phyloP scores from a whole-genome alignment of 2,888 invertebrate species.

The Erebia ligea region DNA sequence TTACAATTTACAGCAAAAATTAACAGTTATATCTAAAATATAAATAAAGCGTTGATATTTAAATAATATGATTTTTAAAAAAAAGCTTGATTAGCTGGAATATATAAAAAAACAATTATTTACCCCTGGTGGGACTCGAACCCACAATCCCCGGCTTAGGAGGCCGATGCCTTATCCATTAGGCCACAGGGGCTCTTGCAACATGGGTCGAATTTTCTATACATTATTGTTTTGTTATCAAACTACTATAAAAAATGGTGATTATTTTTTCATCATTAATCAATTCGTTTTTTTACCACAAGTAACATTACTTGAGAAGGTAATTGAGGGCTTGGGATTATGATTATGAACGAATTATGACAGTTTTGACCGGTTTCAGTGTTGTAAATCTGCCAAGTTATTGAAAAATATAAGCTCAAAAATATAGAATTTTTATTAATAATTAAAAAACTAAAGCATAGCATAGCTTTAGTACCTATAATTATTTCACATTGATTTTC shows the following conservation, averaged over 20 bases:
- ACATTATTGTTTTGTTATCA: neutral
- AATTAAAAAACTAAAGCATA: too few relatives aligned
- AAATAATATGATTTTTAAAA: neutral
- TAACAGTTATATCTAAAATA: too few relatives aligned
- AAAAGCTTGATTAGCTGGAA: neutral
- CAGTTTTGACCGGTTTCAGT: too few relatives aligned
- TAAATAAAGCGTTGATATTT: too few relatives aligned
- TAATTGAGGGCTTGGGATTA: too few relatives aligned
- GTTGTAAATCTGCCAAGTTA: too few relatives aligned
- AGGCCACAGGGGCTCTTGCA: slow-evolving; percentile 86
- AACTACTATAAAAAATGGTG: neutral
- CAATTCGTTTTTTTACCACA: too few relatives aligned
- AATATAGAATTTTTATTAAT: too few relatives aligned
- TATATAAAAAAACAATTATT: slow-evolving; percentile 18
- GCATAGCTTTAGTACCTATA: slow-evolving; percentile 6
- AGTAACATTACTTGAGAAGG: too few relatives aligned
- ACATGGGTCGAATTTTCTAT: neutral
- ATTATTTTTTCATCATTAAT: neutral
- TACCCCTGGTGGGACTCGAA: slow-evolving; percentile 91
- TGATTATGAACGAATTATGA: too few relatives aligned
- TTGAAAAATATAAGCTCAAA: too few relatives aligned
- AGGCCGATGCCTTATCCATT: slow-evolving; percentile 91
- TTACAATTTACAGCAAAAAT: too few relatives aligned
- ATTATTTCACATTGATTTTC: slow-evolving; percentile 36
- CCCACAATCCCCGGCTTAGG: slow-evolving; percentile 91